phyloP scores from a whole-genome alignment of 2,888 invertebrate genomes.

The Drosophila helvetica region DNA sequence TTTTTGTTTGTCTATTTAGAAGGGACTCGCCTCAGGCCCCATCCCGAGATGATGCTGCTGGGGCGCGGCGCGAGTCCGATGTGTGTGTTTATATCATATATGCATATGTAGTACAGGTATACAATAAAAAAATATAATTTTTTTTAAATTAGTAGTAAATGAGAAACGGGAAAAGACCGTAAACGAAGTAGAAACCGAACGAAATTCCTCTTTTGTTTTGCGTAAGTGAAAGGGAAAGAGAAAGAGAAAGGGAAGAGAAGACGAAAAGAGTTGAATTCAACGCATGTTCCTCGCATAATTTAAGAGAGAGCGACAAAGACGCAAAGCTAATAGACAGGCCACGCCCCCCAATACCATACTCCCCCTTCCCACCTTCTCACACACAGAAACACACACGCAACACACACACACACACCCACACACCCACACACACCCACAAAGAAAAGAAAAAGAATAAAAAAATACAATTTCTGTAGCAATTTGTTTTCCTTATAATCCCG shows the following conservation, averaged over 20 bases:
- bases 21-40: slow-evolving; percentile 54
- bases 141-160: slow-evolving; percentile 48
- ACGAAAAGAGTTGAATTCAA: slow-evolving; percentile 62
- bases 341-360: slow-evolving; percentile 3
- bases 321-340: slow-evolving; percentile 56
- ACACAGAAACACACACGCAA: slow-evolving; percentile 19
- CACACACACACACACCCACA: slow-evolving; percentile 9
- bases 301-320: slow-evolving; percentile 75
- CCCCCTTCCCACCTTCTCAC: background rate
- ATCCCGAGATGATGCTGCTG: slow-evolving; percentile 44
- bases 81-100: slow-evolving; percentile 63
- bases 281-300: slow-evolving; percentile 80
- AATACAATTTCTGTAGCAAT: slow-evolving; percentile 54
- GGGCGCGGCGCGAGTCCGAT: slow-evolving; percentile 38
- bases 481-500: slow-evolving; percentile 65
- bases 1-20: slow-evolving; percentile 10
- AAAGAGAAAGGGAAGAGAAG: slow-evolving; percentile 20
- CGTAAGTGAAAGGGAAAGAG: slow-evolving; percentile 47
- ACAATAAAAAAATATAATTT: slow-evolving; percentile 31
- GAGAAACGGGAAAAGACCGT: background rate
- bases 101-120: slow-evolving; percentile 16
- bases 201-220: slow-evolving; percentile 19
- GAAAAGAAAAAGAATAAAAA: slow-evolving; percentile 31
- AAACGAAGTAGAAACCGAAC: background rate
- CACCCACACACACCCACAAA: slow-evolving; percentile 24